Evolutionary conservation across 2,113 vertebrate species (phyloP).

Genomic region (Actinemys pallida): DNA sequence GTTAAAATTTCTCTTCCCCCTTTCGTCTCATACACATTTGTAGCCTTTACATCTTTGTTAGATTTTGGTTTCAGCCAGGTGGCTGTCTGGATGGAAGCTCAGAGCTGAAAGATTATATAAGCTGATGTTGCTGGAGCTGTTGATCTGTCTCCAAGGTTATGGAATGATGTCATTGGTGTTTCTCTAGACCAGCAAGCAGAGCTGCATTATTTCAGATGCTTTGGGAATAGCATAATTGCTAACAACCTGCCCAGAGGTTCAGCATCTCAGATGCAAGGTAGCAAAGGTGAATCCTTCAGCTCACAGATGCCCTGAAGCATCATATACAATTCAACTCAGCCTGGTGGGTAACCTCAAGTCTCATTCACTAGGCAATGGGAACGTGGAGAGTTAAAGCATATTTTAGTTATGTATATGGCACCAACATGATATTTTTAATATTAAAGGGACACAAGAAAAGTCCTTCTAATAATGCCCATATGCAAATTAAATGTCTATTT

Average conservation of each 20-base stretch:
- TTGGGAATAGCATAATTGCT: constrained; percentile 54
- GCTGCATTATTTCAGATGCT: constrained; percentile 41
- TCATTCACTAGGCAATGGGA: constrained; percentile 60
- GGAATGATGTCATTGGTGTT: constrained; percentile 55
- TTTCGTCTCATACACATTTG: neutral
- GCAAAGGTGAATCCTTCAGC: constrained; percentile 30
- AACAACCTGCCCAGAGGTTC: constrained; percentile 45
- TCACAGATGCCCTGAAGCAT: constrained; percentile 23
- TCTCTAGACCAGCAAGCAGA: constrained; percentile 22
- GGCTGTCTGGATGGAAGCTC: constrained; percentile 28
- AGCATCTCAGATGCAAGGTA: constrained; percentile 24
- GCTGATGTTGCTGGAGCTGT: constrained; percentile 56
- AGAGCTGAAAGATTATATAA: constrained; percentile 60
- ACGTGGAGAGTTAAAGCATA: constrained; percentile 36
- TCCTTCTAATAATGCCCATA: neutral
- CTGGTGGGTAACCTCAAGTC: constrained; percentile 25
- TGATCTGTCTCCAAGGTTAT: constrained; percentile 73
- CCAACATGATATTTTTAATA: neutral
- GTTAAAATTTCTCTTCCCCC: neutral
- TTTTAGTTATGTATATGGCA: neutral
- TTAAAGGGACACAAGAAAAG: neutral
- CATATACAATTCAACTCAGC: constrained; percentile 10
- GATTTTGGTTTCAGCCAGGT: neutral
- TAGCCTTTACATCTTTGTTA: neutral
- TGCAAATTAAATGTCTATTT: neutral